These are phyloP conservation scores for Planococcus citri DNA, from an alignment of 1,140 invertebrate genomes.

Conservation along the genomic window DNA sequence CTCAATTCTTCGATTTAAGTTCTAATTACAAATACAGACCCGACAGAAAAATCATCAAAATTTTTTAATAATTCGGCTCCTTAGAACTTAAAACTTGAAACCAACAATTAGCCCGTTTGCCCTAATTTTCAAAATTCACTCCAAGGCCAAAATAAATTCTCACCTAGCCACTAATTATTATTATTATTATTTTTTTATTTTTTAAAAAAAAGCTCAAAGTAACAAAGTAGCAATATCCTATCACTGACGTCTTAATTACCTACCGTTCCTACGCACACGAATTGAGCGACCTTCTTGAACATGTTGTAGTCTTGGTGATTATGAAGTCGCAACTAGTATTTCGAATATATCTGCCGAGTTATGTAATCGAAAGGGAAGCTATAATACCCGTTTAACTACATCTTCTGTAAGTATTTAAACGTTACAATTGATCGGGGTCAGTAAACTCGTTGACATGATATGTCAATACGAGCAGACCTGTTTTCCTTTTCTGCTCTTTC, in stretches of 20 bases:
- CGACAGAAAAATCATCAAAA: too few relatives aligned
- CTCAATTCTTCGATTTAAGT: too few relatives aligned
- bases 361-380: slow-evolving; percentile 10
- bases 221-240: too few relatives aligned
- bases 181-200: too few relatives aligned
- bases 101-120: too few relatives aligned
- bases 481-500: background rate
- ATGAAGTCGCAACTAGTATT: slow-evolving; percentile 17
- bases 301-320: slow-evolving; percentile 1
- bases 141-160: too few relatives aligned
- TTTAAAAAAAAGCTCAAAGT: too few relatives aligned
- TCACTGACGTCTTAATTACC: background rate
- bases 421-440: slow-evolving; percentile 16
- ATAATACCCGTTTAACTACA: slow-evolving; percentile 16
- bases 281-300: slow-evolving; percentile 12
- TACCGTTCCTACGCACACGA: background rate
- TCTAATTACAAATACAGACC: too few relatives aligned
- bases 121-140: too few relatives aligned
- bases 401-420: background rate
- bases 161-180: too few relatives aligned
- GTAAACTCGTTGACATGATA: slow-evolving; percentile 13
- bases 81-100: too few relatives aligned
- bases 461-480: background rate
- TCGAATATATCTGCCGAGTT: background rate
- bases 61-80: too few relatives aligned